Base-by-base conservation (phyloP, 1,140 invertebrate species). In the Harlomillsia oculata region DNA sequence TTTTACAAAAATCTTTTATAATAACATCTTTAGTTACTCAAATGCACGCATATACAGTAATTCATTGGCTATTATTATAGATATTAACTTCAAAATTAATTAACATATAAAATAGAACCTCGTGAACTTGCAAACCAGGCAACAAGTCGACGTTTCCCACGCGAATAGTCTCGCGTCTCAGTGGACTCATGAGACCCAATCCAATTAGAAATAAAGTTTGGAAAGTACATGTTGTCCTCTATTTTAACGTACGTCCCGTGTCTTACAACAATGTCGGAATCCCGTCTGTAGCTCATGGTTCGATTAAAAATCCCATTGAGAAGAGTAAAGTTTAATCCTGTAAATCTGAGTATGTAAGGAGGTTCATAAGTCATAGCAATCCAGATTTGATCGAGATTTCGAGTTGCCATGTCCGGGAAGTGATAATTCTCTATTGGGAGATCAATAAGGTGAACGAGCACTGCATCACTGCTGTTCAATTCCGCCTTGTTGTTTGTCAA, bases 121-220 rank as follows among this genome's bases (percentile, higher is more conserved):
- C 68, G 67, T 26, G 68, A 67, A n/a, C 69, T 72, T 0, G 76
- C 76, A 51, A 78, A 69, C 77, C 76, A 78, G 14, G 72, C 72
- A 3, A 71, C 70, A 9, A 66, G 48, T n/a, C 49, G 51, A 34
- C 55, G 34, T 53, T 59, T 62, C 20, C 51, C 57, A 3, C 18
- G 16, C 1, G 67, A 67, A 53, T 65, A 69, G 44, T 69, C 67
- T 34, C 55, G 26, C 14, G 25, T 32, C 21, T n/a, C 6, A 28
- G 53, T 49, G 25, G 14, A 3, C 16, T 65, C 61, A 41, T 52
- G 52, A 34, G 63, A 54, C 6, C 55, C 51, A 16, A 63, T 37
- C 63, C 61, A 63, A 52, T 48, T 54, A 16, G 53, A 41, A 23
- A 58, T 36, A 37, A 37, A 64, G 28, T 43, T 36, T 14, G 59